Evolutionary conservation across 2,888 invertebrate genomes (phyloP).

Genomic region (Macrophya alboannulata): DNA sequence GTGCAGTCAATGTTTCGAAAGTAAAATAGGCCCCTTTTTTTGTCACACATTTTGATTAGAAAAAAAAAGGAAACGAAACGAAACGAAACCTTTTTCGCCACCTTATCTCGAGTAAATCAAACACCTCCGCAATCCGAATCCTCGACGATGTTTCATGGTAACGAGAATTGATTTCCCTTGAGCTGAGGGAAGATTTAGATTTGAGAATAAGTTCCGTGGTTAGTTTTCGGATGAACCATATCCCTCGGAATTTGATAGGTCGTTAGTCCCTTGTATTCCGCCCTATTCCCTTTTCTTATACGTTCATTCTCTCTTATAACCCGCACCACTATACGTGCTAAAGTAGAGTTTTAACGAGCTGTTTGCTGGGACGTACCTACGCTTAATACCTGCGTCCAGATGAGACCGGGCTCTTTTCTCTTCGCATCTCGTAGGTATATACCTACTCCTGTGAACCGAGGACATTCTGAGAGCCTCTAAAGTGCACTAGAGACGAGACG

Average conservation of each 20-base stretch:
- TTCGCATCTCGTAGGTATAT: slow-evolving; percentile 16
- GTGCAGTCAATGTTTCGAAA: slow-evolving; percentile 31
- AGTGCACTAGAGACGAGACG: slow-evolving; percentile 63
- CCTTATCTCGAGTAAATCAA: slow-evolving; percentile 12
- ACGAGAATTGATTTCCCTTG: not conserved
- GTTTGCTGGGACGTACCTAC: slow-evolving; percentile 63
- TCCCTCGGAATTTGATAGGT: slow-evolving; percentile 61
- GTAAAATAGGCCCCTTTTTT: not conserved
- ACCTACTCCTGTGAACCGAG: slow-evolving; percentile 25
- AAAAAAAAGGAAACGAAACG: not conserved
- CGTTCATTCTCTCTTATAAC: slow-evolving; percentile 25
- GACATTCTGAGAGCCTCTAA: slow-evolving; percentile 59
- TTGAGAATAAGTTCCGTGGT: not conserved
- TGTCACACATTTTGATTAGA: not conserved
- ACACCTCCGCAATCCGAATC: not conserved
- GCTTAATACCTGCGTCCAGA: slow-evolving; percentile 59
- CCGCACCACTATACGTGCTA: slow-evolving; percentile 57
- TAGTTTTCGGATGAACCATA: not conserved
- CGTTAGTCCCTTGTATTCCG: slow-evolving; percentile 60
- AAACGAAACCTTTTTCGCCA: not conserved
- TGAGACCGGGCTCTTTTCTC: slow-evolving; percentile 55
- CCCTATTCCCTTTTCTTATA: slow-evolving; percentile 28
- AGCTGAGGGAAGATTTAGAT: not conserved
- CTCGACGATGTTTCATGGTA: not conserved
- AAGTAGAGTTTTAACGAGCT: slow-evolving; percentile 67